Percentiles rank a stretch among this genome's conserved stretches.
Evolutionary conservation across 2,113 vertebrate genomes (phyloP).

Genomic region (Neogale vison): DNA sequence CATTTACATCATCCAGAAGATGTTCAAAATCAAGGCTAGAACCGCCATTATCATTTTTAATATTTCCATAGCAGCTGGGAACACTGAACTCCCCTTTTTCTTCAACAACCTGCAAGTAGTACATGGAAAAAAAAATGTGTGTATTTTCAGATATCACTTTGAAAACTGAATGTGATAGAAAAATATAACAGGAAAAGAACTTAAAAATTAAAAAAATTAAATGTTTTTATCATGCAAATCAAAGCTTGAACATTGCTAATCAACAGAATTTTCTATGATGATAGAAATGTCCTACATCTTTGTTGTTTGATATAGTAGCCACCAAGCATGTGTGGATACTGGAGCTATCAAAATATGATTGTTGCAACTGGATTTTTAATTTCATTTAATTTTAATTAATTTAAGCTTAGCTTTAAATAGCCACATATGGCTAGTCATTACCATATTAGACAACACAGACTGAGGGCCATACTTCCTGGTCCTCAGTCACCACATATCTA

Average conservation of each 20-base stretch:
- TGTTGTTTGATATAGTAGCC: background rate
- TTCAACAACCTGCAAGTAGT: slow-evolving; percentile 80
- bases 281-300: background rate
- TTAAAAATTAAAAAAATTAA: background rate
- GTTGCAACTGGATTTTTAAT: background rate
- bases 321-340: background rate
- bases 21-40: slow-evolving; percentile 87
- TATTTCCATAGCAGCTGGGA: slow-evolving; percentile 89
- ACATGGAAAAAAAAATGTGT: background rate
- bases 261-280: background rate
- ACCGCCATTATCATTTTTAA: slow-evolving; percentile 87
- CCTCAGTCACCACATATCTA: background rate
- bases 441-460: background rate
- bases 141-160: background rate
- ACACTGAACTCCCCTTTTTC: slow-evolving; percentile 83
- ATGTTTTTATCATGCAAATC: background rate
- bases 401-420: slow-evolving; percentile 36
- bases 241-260: background rate
- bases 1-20: slow-evolving; percentile 88
- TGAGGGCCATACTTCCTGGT: background rate
- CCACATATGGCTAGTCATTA: background rate
- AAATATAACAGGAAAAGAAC: background rate
- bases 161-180: background rate
- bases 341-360: background rate
- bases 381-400: slow-evolving; percentile 6